phyloP scores from a whole-genome alignment of 2,888 invertebrate genomes.

The Hololepta plana region DNA sequence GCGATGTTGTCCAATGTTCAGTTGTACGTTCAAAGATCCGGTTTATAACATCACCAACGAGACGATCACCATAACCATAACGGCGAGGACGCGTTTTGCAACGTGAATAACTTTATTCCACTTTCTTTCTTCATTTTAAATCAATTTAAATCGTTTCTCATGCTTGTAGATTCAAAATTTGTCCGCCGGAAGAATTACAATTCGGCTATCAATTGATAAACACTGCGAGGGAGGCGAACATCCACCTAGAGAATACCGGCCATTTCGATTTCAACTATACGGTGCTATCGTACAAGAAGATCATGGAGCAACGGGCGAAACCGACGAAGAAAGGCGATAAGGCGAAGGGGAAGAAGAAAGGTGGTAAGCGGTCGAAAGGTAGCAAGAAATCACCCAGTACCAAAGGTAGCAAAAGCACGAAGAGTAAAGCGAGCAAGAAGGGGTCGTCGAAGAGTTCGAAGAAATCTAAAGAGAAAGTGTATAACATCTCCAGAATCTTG shows the following conservation, averaged over 20 bases:
- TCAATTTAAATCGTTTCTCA: too few relatives aligned
- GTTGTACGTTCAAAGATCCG: slow-evolving; percentile 17
- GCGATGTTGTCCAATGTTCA: slow-evolving; percentile 16
- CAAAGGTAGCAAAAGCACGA: slow-evolving; percentile 6
- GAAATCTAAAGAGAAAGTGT: slow-evolving; percentile 6
- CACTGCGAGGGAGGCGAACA: slow-evolving; percentile 30
- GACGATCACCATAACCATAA: too few relatives aligned
- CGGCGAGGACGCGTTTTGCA: too few relatives aligned
- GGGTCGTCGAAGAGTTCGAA: slow-evolving; percentile 6
- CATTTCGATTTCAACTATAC: slow-evolving; percentile 30
- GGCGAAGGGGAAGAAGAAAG: slow-evolving; percentile 8
- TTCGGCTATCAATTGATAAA: slow-evolving; percentile 39
- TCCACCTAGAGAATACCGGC: slow-evolving; percentile 40
- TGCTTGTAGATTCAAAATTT: slow-evolving; percentile 32
- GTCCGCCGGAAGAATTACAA: slow-evolving; percentile 36
- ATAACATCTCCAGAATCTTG: slow-evolving; percentile 7
- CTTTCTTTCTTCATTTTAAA: slow-evolving; percentile 7
- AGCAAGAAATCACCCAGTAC: too few relatives aligned
- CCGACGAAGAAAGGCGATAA: slow-evolving; percentile 5
- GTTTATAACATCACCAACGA: slow-evolving; percentile 6
- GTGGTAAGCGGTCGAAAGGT: slow-evolving; percentile 5
- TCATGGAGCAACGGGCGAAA: slow-evolving; percentile 9
- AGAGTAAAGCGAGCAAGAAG: slow-evolving; percentile 9
- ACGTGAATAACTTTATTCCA: slow-evolving; percentile 10
- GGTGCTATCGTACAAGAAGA: slow-evolving; percentile 12